A percentile compares a stretch with the other conserved stretches of the same genome.
phyloP scores from a whole-genome alignment of 2,888 invertebrate species.

The Sphaerophoria rueppellii region DNA sequence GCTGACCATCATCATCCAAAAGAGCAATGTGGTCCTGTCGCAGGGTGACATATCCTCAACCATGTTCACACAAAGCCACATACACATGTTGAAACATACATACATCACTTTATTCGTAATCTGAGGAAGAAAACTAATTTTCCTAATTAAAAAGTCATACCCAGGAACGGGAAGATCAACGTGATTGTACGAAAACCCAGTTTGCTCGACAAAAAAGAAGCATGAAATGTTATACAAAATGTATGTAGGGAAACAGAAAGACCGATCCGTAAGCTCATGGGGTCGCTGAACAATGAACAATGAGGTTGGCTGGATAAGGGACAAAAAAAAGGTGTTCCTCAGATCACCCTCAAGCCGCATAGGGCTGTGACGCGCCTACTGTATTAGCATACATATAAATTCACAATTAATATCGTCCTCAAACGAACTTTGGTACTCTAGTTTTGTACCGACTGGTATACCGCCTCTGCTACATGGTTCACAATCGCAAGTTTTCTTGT shows the following conservation, averaged over 20 bases:
- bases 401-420: slow-evolving; percentile 75
- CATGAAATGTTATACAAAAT: background rate
- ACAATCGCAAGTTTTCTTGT: slow-evolving; percentile 39
- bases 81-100: slow-evolving; percentile 24
- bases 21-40: slow-evolving; percentile 42
- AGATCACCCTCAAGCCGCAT: slow-evolving; percentile 43
- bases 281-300: slow-evolving; percentile 59
- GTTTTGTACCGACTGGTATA: slow-evolving; percentile 1
- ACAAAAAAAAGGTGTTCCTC: slow-evolving; percentile 61
- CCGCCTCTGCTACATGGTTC: slow-evolving; percentile 6
- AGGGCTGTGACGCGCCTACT: slow-evolving; percentile 71
- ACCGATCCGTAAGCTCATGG: slow-evolving; percentile 45
- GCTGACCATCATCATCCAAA: slow-evolving; percentile 10
- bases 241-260: background rate
- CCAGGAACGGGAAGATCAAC: slow-evolving; percentile 59
- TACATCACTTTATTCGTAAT: slow-evolving; percentile 3
- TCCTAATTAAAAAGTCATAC: slow-evolving; percentile 81
- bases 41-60: slow-evolving; percentile 26
- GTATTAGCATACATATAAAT: slow-evolving; percentile 73
- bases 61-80: slow-evolving; percentile 2
- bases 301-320: too few relatives aligned
- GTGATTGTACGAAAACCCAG: slow-evolving; percentile 57
- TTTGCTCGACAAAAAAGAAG: background rate
- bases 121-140: slow-evolving; percentile 80
- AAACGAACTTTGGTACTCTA: slow-evolving; percentile 70